A percentile compares a stretch with the other conserved stretches of the same genome.
Evolutionary conservation across 2,113 vertebrate genomes (phyloP).

Genomic region (Dolichotis patagonum): DNA sequence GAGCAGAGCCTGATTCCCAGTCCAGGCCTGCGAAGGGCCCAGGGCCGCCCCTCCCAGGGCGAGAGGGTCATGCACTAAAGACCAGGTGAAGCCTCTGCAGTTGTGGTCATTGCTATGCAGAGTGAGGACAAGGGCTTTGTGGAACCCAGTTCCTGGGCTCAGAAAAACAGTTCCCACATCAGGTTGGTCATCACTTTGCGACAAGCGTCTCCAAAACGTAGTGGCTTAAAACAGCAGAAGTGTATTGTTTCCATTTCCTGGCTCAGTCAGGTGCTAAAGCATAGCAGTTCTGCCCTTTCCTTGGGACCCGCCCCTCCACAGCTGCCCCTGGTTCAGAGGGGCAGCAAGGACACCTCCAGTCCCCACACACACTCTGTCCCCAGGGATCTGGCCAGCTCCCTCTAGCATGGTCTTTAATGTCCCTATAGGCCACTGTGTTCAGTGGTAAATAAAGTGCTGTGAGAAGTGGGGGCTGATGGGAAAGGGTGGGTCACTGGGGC

Average conservation of each 20-base stretch:
- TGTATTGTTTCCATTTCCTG: not conserved
- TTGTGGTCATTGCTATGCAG: not conserved
- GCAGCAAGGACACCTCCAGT: not conserved
- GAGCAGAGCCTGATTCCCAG: not conserved
- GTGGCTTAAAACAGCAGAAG: not conserved
- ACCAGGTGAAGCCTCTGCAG: not conserved
- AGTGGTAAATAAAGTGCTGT: no score
- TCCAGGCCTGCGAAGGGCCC: not conserved
- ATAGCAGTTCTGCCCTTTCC: not conserved
- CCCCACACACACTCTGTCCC: not conserved
- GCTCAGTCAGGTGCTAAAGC: not conserved
- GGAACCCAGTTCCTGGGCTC: not conserved
- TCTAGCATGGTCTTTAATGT: not conserved
- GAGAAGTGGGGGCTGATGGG: not conserved
- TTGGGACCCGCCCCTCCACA: not conserved
- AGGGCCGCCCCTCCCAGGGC: no score
- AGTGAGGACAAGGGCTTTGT: not conserved
- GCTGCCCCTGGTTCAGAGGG: no score
- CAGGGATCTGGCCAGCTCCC: not conserved
- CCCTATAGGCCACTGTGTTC: not conserved
- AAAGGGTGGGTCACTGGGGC: not conserved
- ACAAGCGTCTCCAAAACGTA: not conserved
- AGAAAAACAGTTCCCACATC: not conserved
- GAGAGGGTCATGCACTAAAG: not conserved
- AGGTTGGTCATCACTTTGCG: not conserved